Evolutionary conservation across 2,113 vertebrate species (phyloP).

Genomic region (Galeopterus variegatus): DNA sequence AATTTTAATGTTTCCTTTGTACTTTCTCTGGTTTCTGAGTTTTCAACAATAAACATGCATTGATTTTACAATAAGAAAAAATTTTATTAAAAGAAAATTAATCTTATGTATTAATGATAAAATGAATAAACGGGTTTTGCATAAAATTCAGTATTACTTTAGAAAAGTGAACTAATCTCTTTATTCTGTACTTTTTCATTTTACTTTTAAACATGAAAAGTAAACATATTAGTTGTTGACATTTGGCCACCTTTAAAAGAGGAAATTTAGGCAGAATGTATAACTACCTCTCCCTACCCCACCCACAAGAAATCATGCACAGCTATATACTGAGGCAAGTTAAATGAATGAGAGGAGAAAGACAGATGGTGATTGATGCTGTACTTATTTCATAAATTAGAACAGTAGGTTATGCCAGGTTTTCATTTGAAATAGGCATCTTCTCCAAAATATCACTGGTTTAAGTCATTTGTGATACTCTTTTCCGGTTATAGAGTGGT

Average conservation of each 20-base stretch:
- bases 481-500: not conserved
- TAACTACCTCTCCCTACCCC: not conserved
- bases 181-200: not conserved
- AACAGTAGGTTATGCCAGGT: constrained; percentile 62
- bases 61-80: not conserved
- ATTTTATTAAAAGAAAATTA: not conserved
- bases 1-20: not conserved
- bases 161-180: not conserved
- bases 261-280: not conserved
- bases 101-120: not conserved
- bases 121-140: not conserved
- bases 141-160: not conserved
- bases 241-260: constrained; percentile 9
- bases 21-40: not conserved
- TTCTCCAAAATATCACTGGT: constrained; percentile 48
- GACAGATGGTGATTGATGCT: constrained; percentile 37
- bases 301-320: not conserved
- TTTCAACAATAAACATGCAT: not conserved
- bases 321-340: not conserved
- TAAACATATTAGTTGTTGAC: not conserved
- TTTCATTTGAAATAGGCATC: constrained; percentile 31
- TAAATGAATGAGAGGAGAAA: not conserved
- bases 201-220: constrained; percentile 19
- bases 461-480: constrained; percentile 14
- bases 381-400: constrained; percentile 48